A percentile compares a stretch with the other conserved stretches of the same genome.
Conservation (phyloP, 2,888 invertebrate genomes). For the Tuberolachnus salignus region DNA sequence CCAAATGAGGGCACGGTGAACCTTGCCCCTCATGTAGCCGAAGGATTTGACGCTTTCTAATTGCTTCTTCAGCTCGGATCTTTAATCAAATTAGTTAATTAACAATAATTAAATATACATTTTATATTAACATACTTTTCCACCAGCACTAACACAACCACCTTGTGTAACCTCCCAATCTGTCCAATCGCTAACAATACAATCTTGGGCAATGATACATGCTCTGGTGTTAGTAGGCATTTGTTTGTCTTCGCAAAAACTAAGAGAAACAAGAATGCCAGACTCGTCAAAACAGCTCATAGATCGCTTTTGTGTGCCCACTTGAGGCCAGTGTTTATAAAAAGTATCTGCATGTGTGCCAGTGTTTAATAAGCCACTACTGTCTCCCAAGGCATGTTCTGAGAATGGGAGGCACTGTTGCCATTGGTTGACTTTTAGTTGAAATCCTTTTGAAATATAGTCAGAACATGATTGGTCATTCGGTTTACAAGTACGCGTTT, state of each 20-base stretch:
- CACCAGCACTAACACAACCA: conserved; percentile 64
- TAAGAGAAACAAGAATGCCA: conserved; percentile 33
- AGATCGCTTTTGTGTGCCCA: conserved; percentile 60
- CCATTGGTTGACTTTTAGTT: conserved; percentile 60
- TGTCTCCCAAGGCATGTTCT: conserved; percentile 29
- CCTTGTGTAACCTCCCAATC: conserved; percentile 68
- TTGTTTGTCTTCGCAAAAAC: conserved; percentile 55
- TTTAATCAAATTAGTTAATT: conserved; percentile 53
- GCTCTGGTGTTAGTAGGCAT: conserved; percentile 61
- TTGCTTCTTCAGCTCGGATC: conserved; percentile 62
- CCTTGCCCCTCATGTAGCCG: conserved; percentile 62
- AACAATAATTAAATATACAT: background rate
- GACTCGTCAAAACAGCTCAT: conserved; percentile 60
- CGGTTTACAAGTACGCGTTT: conserved; percentile 61
- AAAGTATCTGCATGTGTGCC: conserved; percentile 59
- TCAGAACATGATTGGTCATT: conserved; percentile 58
- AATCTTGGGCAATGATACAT: conserved; percentile 67
- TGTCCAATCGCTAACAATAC: conserved; percentile 68
- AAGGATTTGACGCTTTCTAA: conserved; percentile 61
- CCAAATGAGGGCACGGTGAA: conserved; percentile 62
- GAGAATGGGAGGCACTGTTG: conserved; percentile 59
- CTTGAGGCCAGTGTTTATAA: conserved; percentile 61
- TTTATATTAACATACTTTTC: conserved; percentile 60
- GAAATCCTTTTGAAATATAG: conserved; percentile 43
- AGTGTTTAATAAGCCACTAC: conserved; percentile 28